A percentile compares a stretch with the other conserved stretches of the same genome.
Evolutionary conservation across 1,140 invertebrate species (phyloP).

Genomic region (Halictus rubicundus): DNA sequence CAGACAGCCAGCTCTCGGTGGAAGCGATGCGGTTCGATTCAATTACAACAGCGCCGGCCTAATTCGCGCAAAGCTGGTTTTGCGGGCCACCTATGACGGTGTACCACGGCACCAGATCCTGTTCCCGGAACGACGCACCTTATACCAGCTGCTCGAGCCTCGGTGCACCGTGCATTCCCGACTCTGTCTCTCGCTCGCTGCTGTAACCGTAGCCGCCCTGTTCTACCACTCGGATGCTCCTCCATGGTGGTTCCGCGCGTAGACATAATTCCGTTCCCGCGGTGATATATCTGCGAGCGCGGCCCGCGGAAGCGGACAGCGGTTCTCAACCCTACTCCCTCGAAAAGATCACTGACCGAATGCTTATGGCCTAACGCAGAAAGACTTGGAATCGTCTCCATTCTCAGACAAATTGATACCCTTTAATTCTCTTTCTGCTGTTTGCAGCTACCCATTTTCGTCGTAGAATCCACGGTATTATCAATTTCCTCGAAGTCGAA

Average conservation of each 20-base stretch:
- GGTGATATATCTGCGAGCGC: slow-evolving; percentile 53
- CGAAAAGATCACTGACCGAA: too few relatives aligned
- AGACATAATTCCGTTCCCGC: slow-evolving; percentile 40
- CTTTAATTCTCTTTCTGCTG: too few relatives aligned
- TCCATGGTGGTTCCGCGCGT: slow-evolving; percentile 24
- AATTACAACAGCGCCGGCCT: slow-evolving; percentile 53
- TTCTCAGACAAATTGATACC: too few relatives aligned
- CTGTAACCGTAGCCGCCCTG: slow-evolving; percentile 31
- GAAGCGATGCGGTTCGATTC: slow-evolving; percentile 45
- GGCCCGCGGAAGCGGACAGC: slow-evolving; percentile 36
- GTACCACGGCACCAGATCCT: slow-evolving; percentile 17
- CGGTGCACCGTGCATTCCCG: slow-evolving; percentile 3
- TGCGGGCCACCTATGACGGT: slow-evolving; percentile 15
- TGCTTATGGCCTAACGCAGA: too few relatives aligned
- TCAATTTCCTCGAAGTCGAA: too few relatives aligned
- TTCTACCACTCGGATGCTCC: slow-evolving; percentile 29
- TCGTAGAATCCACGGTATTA: too few relatives aligned
- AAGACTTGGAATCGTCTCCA: too few relatives aligned
- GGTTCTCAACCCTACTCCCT: slow-evolving; percentile 16
- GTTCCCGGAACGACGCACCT: slow-evolving; percentile 39
- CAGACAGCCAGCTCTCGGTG: not conserved
- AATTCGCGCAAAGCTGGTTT: slow-evolving; percentile 32
- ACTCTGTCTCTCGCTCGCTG: slow-evolving; percentile 9
- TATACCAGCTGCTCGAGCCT: slow-evolving; percentile 21
- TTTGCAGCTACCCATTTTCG: too few relatives aligned